Conservation (phyloP, 2,797 vertebrate species). For the Sebastes itinus region DNA sequence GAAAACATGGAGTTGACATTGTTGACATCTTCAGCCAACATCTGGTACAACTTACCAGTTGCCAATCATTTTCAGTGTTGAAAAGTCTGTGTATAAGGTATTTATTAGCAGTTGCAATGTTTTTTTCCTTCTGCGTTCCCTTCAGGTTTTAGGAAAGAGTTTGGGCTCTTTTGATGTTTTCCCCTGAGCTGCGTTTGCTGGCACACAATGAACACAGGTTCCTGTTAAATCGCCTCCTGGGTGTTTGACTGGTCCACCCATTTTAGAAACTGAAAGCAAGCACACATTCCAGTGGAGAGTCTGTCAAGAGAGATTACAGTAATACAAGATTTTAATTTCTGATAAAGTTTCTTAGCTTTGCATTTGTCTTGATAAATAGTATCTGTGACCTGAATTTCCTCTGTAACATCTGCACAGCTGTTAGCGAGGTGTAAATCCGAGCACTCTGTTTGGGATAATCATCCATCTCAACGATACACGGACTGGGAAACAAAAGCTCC, state of each 20-base stretch:
- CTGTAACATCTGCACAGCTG: not conserved
- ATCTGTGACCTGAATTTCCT: not conserved
- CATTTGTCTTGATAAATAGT: not conserved
- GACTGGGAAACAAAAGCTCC: not conserved
- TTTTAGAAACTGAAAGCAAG: slow-evolving; percentile 20
- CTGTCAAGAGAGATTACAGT: slow-evolving; percentile 2
- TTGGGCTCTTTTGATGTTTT: not conserved
- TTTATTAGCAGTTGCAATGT: slow-evolving; percentile 24
- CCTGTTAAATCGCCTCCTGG: not conserved
- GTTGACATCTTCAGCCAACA: slow-evolving; percentile 7
- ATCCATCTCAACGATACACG: not conserved
- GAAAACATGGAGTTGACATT: not conserved
- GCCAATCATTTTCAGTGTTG: not conserved
- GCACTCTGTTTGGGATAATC: not conserved
- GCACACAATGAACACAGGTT: slow-evolving; percentile 10
- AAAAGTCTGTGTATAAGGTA: slow-evolving; percentile 15
- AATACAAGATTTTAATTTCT: not conserved
- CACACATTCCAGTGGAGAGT: slow-evolving; percentile 8
- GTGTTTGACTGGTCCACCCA: not conserved
- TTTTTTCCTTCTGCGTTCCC: not conserved
- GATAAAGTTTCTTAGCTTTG: not conserved
- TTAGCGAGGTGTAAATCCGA: not conserved
- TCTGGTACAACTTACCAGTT: slow-evolving; percentile 16
- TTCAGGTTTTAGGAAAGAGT: not conserved
- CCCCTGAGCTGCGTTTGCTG: slow-evolving; percentile 2